A percentile compares a stretch with the other conserved stretches of the same genome.
Conservation (phyloP, 2,888 invertebrate species). For the Cephus nigrinus region DNA sequence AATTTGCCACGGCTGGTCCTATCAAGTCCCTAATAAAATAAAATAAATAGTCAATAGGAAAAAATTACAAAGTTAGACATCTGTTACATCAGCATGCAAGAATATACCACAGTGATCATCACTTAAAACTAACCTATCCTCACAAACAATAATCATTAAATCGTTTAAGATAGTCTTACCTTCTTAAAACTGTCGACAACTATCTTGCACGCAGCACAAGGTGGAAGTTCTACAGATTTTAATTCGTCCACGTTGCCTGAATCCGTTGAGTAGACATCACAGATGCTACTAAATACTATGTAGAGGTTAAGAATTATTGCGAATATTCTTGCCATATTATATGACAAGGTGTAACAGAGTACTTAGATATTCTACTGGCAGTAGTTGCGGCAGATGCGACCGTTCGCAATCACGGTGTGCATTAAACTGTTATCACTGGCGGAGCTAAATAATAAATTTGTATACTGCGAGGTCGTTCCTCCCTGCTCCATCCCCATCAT, state of each 20-base stretch:
- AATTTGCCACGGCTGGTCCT: constrained; percentile 87
- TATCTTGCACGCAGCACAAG: constrained; percentile 82
- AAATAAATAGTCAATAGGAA: constrained; percentile 39
- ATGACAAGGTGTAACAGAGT: not conserved
- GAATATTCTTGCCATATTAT: not conserved
- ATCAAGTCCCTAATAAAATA: constrained; percentile 77
- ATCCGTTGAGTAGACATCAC: not conserved
- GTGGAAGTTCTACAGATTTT: constrained; percentile 72
- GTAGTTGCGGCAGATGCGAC: not conserved
- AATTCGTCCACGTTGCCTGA: constrained; percentile 41
- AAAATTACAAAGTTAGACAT: not conserved
- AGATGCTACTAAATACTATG: not conserved
- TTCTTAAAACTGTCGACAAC: constrained; percentile 81
- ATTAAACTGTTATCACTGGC: not conserved
- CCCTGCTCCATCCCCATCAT: not conserved
- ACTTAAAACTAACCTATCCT: not conserved
- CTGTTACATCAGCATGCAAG: no score
- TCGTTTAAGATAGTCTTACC: constrained; percentile 46
- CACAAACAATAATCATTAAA: not conserved
- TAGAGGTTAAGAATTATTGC: not conserved
- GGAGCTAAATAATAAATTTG: not conserved
- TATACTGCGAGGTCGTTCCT: not conserved
- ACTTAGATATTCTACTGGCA: not conserved
- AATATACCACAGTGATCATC: not conserved
- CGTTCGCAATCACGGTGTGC: not conserved